Evolutionary conservation across 2,113 vertebrate genomes (phyloP), one percentile per base, ranked within the genome.

Genomic region (Zootoca vivipara): DNA sequence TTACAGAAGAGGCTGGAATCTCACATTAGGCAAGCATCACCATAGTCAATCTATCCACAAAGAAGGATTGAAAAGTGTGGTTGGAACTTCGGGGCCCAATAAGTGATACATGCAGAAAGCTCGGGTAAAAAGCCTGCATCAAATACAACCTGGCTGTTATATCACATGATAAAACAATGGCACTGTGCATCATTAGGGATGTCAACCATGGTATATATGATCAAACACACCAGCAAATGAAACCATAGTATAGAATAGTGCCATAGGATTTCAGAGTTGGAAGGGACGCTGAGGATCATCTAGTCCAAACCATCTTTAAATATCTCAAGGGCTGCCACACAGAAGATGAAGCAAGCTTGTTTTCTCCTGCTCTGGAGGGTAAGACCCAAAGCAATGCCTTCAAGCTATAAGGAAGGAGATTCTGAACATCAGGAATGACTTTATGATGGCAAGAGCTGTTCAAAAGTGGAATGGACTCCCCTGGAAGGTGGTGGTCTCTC

Each of bases 1-100:
- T 93, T 72, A 85, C 87, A 82, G 38, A 88, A 28, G 33, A 52
- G 35, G 52, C 26, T 90, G 93, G 35, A 79, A 92, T 92, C 83
- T 87, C 38, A 78, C 22, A 5, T 1, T n/a, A 9, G 33, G 3
- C 15, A 16, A 30, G 0, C 12, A 10, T 46, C 72, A n/a, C 74
- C 2, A 69, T 35, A 20, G 18, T 52, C 42, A 7, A 30, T 89
- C 84, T 85, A 87, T 81, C 40, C 24, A 74, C 5, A 42, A 20
- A 40, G 12, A 6, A 35, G 7, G n/a, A 73, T n/a, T 5, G 12
- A 40, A 30, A 30, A n/a, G 26, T 46, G 26, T 58, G 26, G 22
- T 28, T 38, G 15, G 10, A 56, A 10, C 16, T 40, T 15, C 2
- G 12, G 9, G 46, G 4, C 5, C 69, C 46, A 28, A 74, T 46